Conservation (phyloP, 2,113 vertebrate species). For the Pteronura brasiliensis region DNA sequence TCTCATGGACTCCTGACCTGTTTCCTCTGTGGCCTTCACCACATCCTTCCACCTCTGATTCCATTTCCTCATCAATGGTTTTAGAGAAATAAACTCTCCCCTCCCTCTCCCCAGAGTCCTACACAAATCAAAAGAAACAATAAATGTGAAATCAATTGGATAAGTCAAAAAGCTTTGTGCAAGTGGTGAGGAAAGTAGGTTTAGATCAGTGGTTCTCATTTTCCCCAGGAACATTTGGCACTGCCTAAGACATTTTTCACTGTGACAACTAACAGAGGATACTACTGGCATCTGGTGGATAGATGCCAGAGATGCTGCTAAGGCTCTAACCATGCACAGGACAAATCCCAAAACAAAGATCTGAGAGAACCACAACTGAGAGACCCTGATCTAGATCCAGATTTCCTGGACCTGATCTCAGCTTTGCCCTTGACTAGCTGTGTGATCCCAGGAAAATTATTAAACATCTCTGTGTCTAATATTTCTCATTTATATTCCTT, state of each 20-base stretch:
- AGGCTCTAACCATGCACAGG: neutral
- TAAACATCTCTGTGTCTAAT: neutral
- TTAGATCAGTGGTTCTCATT: neutral
- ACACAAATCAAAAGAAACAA: neutral
- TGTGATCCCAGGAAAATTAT: neutral
- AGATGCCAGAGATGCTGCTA: neutral
- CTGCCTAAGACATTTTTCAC: no score
- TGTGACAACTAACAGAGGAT: no score
- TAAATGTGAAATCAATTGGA: neutral
- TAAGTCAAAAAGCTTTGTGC: neutral
- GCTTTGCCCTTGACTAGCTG: neutral
- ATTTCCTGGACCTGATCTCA: neutral
- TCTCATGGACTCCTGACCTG: neutral
- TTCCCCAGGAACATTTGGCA: no score
- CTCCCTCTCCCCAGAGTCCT: neutral
- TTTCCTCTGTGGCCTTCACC: neutral
- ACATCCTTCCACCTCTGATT: neutral
- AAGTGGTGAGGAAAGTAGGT: neutral
- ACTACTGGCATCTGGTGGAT: no score
- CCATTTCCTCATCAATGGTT: neutral
- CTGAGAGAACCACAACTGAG: neutral
- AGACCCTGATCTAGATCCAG: neutral
- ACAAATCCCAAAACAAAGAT: neutral
- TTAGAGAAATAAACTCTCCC: no score
- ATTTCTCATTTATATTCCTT: neutral